Conservation (phyloP, 2,888 invertebrate species). For the Leptinotarsa peninsularis region DNA sequence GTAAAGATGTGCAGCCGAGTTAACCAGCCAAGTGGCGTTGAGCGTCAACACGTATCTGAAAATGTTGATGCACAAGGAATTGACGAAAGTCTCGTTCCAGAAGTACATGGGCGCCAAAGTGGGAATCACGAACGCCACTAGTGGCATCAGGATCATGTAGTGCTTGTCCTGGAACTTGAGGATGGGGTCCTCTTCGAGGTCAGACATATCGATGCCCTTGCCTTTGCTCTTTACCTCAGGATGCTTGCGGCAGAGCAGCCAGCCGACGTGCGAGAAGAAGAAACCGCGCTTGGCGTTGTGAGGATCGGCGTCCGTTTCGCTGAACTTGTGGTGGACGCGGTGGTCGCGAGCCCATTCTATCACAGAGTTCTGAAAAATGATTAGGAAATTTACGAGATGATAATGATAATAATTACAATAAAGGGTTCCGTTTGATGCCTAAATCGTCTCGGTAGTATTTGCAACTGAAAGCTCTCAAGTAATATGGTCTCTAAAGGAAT, state of each 20-base stretch:
- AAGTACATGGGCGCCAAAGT: constrained; percentile 78
- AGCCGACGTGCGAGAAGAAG: constrained; percentile 95
- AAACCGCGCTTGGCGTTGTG: constrained; percentile 86
- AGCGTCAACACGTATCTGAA: constrained; percentile 83
- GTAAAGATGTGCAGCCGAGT: constrained; percentile 88
- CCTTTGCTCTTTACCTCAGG: constrained; percentile 88
- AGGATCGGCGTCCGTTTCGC: constrained; percentile 87
- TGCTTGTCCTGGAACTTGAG: constrained; percentile 90
- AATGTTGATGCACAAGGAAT: constrained; percentile 77
- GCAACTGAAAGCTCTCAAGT: no score
- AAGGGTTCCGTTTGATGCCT: no score
- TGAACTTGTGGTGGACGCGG: constrained; percentile 88
- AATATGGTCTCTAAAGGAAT: no score
- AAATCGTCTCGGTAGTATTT: no score
- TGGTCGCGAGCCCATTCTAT: constrained; percentile 88
- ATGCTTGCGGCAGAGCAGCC: constrained; percentile 89
- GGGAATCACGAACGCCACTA: constrained; percentile 83
- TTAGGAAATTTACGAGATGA: neutral
- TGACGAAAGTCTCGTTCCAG: constrained; percentile 80
- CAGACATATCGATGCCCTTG: constrained; percentile 84
- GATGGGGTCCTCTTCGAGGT: constrained; percentile 84
- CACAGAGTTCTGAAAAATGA: constrained; percentile 81
- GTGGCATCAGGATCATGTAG: constrained; percentile 79
- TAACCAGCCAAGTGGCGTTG: constrained; percentile 89
- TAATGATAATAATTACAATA: no score